Evolutionary conservation across 1,140 invertebrate species (phyloP), one percentile per base, ranked within the genome.

Genomic region (Linepithema humile): DNA sequence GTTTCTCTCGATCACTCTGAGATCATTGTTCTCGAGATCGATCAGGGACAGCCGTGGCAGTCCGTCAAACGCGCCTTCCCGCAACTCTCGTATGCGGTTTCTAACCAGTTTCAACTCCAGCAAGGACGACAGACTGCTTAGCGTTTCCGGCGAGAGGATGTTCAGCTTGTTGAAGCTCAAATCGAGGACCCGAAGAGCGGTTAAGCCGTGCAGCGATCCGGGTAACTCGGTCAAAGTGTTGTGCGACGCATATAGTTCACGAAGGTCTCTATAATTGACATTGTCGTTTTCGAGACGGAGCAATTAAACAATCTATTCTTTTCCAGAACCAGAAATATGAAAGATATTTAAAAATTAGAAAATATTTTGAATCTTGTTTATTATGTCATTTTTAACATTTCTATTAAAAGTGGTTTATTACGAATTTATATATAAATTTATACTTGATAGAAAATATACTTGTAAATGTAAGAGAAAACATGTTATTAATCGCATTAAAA

Each of bases 101-200:
- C 96, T 95, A 1, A 96, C 96, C 65, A 97, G 92, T 85, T 96
- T 95, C 15, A 98, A 94, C 90, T 97, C 96, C 17, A 95, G 94
- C 9, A 98, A 94, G 69, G 95, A 95, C 23, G 96, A 95, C 85
- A 97, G 94, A 53, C 95, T 96, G 73, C 95, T 96, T 38, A 98
- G 93, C 1, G 96, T 95, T 90, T 96, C 96, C 2, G 96, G 95
- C 64, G 96, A 95, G 53, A 97, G 94, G 74, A 95, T 94, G 82
- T 96, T 96, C n/a, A 98, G 95, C 83, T 97, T 95, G 94, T 98
- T 98, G 90, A 96, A 96, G 90, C 97, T 97, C 60, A 98, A 93
- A 92, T 98, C 97, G 20, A 98, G 94, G 57, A 96, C 93, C 90
- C 96, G 95, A 17, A 98, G 92, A 73, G 96, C 95, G 26, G 95